phyloP scores from a whole-genome alignment of 2,797 vertebrate genomes.

The Xerus rutilus region DNA sequence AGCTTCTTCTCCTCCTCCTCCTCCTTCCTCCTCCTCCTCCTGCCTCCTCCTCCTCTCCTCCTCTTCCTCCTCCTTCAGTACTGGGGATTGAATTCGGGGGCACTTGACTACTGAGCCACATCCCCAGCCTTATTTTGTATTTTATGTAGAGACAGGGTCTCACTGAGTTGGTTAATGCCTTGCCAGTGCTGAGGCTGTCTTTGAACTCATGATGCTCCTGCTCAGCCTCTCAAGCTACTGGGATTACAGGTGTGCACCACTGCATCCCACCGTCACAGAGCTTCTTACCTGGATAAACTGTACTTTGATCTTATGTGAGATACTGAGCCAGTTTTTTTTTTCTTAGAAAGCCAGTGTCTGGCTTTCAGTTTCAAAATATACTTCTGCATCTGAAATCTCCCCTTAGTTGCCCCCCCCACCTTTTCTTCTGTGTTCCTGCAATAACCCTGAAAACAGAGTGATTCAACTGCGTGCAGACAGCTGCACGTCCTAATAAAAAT shows the following conservation, averaged over 20 bases:
- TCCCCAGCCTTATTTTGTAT: too few species aligned
- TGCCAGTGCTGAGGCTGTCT: too few species aligned
- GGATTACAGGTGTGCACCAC: too few species aligned
- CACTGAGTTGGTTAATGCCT: too few species aligned
- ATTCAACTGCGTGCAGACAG: slow-evolving; percentile 2
- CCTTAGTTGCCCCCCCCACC: background rate
- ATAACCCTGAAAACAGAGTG: background rate
- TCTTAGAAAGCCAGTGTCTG: slow-evolving; percentile 39
- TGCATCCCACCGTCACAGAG: background rate
- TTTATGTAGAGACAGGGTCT: too few species aligned
- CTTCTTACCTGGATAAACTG: background rate
- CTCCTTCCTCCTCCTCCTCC: too few species aligned
- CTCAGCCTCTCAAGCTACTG: too few species aligned
- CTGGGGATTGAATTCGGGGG: too few species aligned
- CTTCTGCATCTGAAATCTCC: background rate
- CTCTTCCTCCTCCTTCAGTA: too few species aligned
- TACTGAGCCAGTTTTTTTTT: background rate
- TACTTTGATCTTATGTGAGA: background rate
- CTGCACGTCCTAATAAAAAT: slow-evolving; percentile 51
- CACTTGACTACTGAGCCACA: too few species aligned
- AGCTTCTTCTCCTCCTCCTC: background rate
- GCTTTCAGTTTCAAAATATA: slow-evolving; percentile 29
- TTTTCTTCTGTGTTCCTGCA: background rate
- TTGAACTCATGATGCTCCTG: too few species aligned
- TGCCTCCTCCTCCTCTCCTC: too few species aligned